These are phyloP conservation scores for Anorthoa munda DNA, from an alignment of 2,888 invertebrate species.

Conservation along the genomic window DNA sequence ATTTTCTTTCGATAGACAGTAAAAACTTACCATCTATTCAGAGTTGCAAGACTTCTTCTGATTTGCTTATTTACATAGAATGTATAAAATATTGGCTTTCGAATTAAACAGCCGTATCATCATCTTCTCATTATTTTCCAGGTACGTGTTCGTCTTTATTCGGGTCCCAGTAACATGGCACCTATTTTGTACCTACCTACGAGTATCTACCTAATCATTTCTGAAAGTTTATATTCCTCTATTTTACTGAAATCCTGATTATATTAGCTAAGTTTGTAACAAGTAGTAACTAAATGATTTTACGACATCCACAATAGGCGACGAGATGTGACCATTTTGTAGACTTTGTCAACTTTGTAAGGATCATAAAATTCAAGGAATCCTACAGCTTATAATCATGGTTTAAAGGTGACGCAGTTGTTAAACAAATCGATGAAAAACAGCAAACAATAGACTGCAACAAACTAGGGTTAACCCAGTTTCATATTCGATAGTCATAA, in stretches of 20 bases:
- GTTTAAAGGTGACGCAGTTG: no score
- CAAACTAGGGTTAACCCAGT: slow-evolving; percentile 46
- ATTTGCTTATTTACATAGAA: not conserved
- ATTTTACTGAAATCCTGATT: not conserved
- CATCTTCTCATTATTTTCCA: no score
- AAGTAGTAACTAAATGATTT: not conserved
- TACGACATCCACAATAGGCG: not conserved
- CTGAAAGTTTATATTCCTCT: not conserved
- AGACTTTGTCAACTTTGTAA: slow-evolving; percentile 3
- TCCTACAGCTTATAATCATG: not conserved
- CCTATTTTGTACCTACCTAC: no score
- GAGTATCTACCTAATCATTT: no score
- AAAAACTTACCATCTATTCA: not conserved
- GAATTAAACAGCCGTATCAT: not conserved
- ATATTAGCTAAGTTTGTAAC: not conserved
- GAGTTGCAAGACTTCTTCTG: not conserved
- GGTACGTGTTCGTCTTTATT: no score
- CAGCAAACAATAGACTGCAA: not conserved
- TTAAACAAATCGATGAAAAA: not conserved
- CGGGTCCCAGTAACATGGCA: not conserved
- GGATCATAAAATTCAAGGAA: not conserved
- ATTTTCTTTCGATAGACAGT: not conserved
- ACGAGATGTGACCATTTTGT: slow-evolving; percentile 1
- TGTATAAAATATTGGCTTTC: not conserved
- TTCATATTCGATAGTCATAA: slow-evolving; percentile 21